A percentile compares a stretch with the other conserved stretches of the same genome.
Conservation (phyloP, 1,140 invertebrate species). For the Platorchestia sp. region DNA sequence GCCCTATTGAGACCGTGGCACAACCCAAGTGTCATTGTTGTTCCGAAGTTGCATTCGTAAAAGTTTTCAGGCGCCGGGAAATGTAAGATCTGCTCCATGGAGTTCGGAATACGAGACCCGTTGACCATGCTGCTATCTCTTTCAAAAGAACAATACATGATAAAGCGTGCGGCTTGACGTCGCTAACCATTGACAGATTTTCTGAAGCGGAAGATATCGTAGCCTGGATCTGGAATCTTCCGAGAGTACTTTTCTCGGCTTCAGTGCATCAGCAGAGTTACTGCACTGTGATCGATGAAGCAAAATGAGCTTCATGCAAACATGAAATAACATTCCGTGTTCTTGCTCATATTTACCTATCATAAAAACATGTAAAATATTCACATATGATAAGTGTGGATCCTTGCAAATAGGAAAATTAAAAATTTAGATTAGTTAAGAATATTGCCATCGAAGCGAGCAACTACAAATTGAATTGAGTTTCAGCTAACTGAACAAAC, state of each 20-base stretch:
- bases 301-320: no score
- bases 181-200: background rate
- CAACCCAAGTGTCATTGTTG: background rate
- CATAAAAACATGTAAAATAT: no score
- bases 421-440: background rate
- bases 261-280: no score
- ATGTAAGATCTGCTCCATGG: background rate
- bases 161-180: background rate
- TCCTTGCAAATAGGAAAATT: background rate
- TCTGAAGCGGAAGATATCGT: background rate
- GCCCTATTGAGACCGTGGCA: background rate
- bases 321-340: no score
- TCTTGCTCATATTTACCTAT: no score
- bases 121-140: background rate
- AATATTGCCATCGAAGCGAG: background rate
- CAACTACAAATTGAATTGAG: background rate
- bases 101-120: background rate
- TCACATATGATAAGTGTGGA: background rate
- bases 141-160: slow-evolving; percentile 6
- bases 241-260: background rate
- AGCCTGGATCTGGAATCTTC: background rate
- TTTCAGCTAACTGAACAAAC: background rate
- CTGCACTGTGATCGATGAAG: no score
- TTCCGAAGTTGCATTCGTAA: background rate
- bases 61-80: background rate